Evolutionary conservation across 2,888 invertebrate genomes (phyloP).

Genomic region (Frankliniella fusca): DNA sequence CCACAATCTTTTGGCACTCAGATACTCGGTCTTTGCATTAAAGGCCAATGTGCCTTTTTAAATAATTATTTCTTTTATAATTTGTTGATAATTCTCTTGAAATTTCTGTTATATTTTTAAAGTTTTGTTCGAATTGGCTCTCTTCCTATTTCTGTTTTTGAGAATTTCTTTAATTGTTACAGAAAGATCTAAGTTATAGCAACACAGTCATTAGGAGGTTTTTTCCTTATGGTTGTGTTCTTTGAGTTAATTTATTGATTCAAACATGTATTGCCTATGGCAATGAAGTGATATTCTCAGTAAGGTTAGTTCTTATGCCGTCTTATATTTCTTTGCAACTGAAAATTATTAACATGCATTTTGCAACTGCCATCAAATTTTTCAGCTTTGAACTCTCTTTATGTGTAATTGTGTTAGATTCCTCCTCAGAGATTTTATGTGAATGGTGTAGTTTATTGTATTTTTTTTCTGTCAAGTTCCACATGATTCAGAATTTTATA

Average conservation of each 20-base stretch:
- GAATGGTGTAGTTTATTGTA: not conserved
- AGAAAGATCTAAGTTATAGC: not conserved
- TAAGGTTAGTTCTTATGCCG: constrained; percentile 2
- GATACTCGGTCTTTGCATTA: not conserved
- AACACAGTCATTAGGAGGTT: not conserved
- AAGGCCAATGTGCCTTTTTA: not conserved
- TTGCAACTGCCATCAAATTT: not conserved
- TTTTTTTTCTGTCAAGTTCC: not conserved
- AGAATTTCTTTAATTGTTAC: not conserved
- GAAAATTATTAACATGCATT: not conserved
- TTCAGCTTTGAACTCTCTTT: not conserved
- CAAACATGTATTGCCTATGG: not conserved
- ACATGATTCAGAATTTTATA: not conserved
- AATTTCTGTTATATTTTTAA: not conserved
- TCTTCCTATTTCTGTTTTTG: constrained; percentile 1
- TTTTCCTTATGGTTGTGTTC: not conserved
- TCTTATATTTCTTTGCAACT: not conserved
- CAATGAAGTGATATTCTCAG: constrained; percentile 15
- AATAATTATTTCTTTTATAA: not conserved
- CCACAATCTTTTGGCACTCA: not conserved
- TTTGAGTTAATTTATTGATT: constrained; percentile 6
- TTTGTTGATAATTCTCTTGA: not conserved
- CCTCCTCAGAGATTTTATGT: not conserved
- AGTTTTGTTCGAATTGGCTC: not conserved
- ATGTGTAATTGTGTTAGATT: not conserved